Percentiles rank a stretch among this genome's conserved stretches.
Evolutionary conservation across 2,888 invertebrate species (phyloP).

Genomic region (Catonia carolina): DNA sequence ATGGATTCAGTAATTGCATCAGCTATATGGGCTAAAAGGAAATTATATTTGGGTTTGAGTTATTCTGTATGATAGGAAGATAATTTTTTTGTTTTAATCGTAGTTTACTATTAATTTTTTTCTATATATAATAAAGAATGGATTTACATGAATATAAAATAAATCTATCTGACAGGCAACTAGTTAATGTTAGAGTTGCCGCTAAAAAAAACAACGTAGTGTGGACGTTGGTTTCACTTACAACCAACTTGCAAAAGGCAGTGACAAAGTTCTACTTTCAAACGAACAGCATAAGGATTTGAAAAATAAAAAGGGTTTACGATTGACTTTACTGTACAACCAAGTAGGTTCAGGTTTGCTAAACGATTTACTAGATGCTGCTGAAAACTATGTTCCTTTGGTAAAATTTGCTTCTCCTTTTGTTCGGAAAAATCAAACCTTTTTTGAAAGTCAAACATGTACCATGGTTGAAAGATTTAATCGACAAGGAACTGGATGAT

Average conservation of each 20-base stretch:
- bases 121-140: slow-evolving; percentile 9
- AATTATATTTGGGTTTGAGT: slow-evolving; percentile 10
- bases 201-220: neutral
- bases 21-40: slow-evolving; percentile 10
- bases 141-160: slow-evolving; percentile 8
- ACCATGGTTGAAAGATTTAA: slow-evolving; percentile 1
- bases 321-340: slow-evolving; percentile 1
- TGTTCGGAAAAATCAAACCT: neutral
- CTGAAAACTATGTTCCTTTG: neutral
- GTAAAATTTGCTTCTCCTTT: neutral
- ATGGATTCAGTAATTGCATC: slow-evolving; percentile 1
- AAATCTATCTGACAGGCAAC: slow-evolving; percentile 2
- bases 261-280: neutral
- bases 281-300: neutral
- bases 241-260: neutral
- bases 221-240: neutral
- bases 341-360: neutral
- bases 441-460: slow-evolving; percentile 5
- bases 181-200: slow-evolving; percentile 2
- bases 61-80: neutral
- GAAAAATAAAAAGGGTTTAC: slow-evolving; percentile 7
- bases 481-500: slow-evolving; percentile 6
- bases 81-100: slow-evolving; percentile 12
- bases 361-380: neutral
- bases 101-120: neutral